These are phyloP conservation scores for Hartigia nigra DNA, from an alignment of 2,888 invertebrate genomes.

Conservation along the genomic window DNA sequence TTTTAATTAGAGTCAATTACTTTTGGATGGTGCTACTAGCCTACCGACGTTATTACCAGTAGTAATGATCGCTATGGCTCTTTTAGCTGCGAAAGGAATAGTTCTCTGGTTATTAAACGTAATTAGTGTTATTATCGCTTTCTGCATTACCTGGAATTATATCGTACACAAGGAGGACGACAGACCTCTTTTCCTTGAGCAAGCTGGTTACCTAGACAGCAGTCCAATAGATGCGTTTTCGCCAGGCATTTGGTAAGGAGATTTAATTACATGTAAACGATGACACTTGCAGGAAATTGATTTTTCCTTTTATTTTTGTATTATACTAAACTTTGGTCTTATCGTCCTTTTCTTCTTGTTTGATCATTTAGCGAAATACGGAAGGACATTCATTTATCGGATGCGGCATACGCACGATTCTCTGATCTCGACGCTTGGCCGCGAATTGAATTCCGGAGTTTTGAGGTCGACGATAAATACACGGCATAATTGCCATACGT, in stretches of 20 bases:
- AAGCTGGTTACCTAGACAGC: conserved; percentile 17
- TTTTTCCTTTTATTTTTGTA: not conserved
- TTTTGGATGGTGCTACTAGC: not conserved
- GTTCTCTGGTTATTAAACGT: conserved; percentile 17
- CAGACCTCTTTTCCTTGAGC: conserved; percentile 16
- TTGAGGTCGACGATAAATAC: not conserved
- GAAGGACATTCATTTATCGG: not conserved
- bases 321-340: not conserved
- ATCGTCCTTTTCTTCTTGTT: not conserved
- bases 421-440: conserved; percentile 1
- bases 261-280: not conserved
- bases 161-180: conserved; percentile 13
- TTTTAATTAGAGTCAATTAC: not conserved
- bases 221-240: conserved; percentile 18
- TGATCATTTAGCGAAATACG: not conserved
- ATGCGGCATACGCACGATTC: conserved; percentile 4
- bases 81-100: conserved; percentile 8
- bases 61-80: conserved; percentile 10
- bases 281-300: not conserved
- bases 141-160: conserved; percentile 8
- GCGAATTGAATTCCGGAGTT: not conserved
- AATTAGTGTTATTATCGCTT: conserved; percentile 9
- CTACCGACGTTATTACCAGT: conserved; percentile 7
- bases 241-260: not conserved
- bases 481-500: not conserved